Evolutionary conservation across 2,888 invertebrate species (phyloP).

Genomic region (Drosophila trichaetosa): DNA sequence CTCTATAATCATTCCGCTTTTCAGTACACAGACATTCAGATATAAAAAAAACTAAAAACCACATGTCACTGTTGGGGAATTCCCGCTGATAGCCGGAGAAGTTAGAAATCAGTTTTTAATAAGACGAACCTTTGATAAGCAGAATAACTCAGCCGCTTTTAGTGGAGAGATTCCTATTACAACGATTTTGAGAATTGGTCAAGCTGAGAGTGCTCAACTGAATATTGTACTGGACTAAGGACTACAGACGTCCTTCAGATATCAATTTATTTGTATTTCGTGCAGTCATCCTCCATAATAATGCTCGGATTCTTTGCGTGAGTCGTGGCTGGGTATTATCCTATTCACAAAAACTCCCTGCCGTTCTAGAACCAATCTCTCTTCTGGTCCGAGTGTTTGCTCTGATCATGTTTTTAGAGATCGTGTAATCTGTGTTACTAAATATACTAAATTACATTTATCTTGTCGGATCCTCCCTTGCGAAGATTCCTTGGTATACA

Average conservation of each 20-base stretch:
- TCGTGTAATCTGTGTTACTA: background rate
- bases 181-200: background rate
- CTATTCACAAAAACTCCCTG: background rate
- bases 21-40: background rate
- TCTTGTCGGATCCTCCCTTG: background rate
- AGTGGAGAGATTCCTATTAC: background rate
- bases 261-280: background rate
- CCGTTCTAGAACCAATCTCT: background rate
- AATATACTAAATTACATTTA: background rate
- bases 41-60: background rate
- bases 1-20: background rate
- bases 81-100: no score
- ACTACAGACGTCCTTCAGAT: background rate
- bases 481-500: background rate
- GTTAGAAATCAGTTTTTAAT: no score
- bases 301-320: background rate
- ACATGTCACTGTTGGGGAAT: background rate
- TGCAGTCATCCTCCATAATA: background rate
- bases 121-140: no score
- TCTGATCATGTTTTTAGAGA: background rate
- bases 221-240: background rate
- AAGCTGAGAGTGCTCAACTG: background rate
- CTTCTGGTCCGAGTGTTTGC: background rate
- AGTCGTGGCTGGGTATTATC: background rate
- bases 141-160: no score